Percentiles rank a stretch among this genome's conserved stretches.
Evolutionary conservation across 2,797 vertebrate species (phyloP).

Genomic region (Anguilla anguilla): DNA sequence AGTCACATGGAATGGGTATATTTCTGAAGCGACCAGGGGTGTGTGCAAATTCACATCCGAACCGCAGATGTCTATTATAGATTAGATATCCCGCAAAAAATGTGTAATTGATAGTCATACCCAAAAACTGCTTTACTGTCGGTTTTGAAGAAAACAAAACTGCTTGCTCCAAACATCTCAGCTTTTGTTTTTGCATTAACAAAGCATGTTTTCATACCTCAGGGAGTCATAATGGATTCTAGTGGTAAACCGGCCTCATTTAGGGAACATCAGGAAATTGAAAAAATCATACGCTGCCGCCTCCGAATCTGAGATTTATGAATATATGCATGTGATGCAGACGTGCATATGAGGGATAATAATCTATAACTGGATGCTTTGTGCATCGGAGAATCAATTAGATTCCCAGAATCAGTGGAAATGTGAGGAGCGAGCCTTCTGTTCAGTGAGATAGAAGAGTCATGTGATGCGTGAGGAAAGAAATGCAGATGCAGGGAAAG

Average conservation of each 20-base stretch:
- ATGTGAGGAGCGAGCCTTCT: conserved; percentile 5
- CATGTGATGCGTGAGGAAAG: neutral
- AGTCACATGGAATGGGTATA: neutral
- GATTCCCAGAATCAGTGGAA: conserved; percentile 25
- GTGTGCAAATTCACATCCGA: conserved; percentile 17
- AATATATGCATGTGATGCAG: conserved; percentile 26
- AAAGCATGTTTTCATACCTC: conserved; percentile 34
- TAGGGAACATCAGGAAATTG: conserved; percentile 43
- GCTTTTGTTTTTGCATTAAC: conserved; percentile 42
- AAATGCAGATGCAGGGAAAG: neutral
- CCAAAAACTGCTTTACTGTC: conserved; percentile 12
- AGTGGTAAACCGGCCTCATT: conserved; percentile 45
- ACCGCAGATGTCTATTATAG: conserved; percentile 31
- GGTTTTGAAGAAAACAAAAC: neutral
- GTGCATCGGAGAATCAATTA: conserved; percentile 30
- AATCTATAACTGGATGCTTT: conserved; percentile 20
- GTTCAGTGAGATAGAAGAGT: conserved; percentile 3
- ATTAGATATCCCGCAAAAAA: conserved; percentile 26
- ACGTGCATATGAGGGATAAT: conserved; percentile 14
- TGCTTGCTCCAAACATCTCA: conserved; percentile 17
- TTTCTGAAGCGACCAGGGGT: conserved; percentile 11
- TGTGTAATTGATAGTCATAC: conserved; percentile 30
- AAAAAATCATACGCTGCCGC: conserved; percentile 39
- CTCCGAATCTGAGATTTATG: conserved; percentile 33
- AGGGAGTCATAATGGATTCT: conserved; percentile 39